phyloP scores from a whole-genome alignment of 2,888 invertebrate genomes.

The Formica aserva region DNA sequence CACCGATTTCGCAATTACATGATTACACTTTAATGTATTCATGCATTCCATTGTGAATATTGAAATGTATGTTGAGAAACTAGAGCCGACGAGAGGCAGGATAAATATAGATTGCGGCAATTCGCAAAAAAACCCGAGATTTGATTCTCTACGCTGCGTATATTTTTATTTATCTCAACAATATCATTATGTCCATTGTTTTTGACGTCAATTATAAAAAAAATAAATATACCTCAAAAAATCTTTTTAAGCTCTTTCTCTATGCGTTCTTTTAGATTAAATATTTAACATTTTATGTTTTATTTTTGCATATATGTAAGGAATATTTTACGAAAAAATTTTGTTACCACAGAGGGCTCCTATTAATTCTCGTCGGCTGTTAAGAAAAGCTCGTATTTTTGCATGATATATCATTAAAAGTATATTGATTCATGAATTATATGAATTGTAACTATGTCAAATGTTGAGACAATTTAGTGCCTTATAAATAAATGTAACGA shows the following conservation, averaged over 20 bases:
- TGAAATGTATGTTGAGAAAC: constrained; percentile 42
- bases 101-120: neutral
- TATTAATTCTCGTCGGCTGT: neutral
- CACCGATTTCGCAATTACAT: constrained; percentile 21
- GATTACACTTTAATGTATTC: constrained; percentile 30
- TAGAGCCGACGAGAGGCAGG: neutral
- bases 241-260: neutral
- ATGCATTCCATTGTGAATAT: neutral
- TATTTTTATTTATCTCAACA: neutral
- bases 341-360: neutral
- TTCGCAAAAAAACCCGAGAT: neutral
- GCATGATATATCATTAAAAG: neutral
- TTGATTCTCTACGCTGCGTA: neutral
- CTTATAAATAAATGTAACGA: constrained; percentile 46
- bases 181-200: neutral
- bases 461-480: constrained; percentile 29
- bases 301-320: neutral
- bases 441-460: constrained; percentile 11
- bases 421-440: constrained; percentile 16
- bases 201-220: neutral
- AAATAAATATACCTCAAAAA: neutral
- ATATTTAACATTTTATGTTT: constrained; percentile 12
- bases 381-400: neutral
- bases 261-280: neutral
- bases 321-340: constrained; percentile 25